Conservation (phyloP, 2,888 invertebrate species). For the Apantesis nais region DNA sequence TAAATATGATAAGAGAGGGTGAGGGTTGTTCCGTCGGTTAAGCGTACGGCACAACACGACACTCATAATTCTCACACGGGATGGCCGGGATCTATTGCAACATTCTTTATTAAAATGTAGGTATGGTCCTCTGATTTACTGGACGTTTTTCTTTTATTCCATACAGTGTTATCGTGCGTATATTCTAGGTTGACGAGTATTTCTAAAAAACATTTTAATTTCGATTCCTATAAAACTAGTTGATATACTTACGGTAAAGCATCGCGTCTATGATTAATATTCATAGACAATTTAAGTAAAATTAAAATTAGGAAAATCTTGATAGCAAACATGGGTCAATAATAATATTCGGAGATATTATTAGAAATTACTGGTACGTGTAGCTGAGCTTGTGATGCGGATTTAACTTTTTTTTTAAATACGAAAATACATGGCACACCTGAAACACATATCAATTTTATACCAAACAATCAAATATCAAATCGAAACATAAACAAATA, state of each 20-base stretch:
- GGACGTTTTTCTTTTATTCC: neutral
- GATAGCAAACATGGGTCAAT: neutral
- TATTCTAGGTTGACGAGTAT: neutral
- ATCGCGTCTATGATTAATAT: neutral
- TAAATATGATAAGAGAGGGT: constrained; percentile 60
- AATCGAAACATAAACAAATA: too few relatives aligned
- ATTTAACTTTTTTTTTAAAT: too few relatives aligned
- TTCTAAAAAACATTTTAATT: neutral
- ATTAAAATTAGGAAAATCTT: too few relatives aligned
- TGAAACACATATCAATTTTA: too few relatives aligned
- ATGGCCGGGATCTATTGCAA: constrained; percentile 40
- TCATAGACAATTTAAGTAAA: neutral
- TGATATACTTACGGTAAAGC: neutral
- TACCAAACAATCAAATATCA: too few relatives aligned
- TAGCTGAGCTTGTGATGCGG: too few relatives aligned
- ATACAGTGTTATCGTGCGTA: neutral
- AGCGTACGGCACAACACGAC: constrained; percentile 51
- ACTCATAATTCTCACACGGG: constrained; percentile 52
- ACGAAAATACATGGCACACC: too few relatives aligned
- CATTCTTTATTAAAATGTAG: constrained; percentile 29
- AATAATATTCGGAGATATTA: neutral
- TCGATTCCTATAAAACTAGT: neutral
- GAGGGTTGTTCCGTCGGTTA: constrained; percentile 42
- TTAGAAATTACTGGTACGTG: neutral
- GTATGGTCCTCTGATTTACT: constrained; percentile 6